A percentile compares a stretch with the other conserved stretches of the same genome.
phyloP scores from a whole-genome alignment of 2,797 vertebrate genomes.

The Enteromius argenteus region DNA sequence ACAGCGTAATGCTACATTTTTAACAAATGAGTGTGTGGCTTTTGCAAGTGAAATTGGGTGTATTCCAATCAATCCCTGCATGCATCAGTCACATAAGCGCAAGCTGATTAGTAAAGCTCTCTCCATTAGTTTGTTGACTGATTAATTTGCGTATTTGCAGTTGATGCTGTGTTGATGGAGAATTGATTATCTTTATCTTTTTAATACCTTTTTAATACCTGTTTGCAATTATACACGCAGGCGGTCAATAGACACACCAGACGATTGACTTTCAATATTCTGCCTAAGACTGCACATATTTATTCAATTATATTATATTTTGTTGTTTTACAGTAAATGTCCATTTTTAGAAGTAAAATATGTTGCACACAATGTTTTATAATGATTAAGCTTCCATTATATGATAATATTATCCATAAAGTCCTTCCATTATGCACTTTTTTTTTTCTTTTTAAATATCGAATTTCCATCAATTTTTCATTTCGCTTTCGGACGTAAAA shows the following conservation, averaged over 20 bases:
- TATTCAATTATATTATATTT: neutral
- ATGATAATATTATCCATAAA: too few species aligned
- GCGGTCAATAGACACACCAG: neutral
- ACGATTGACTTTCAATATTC: neutral
- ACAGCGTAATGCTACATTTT: neutral
- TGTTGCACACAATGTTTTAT: too few species aligned
- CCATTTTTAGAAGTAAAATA: too few species aligned
- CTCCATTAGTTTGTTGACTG: neutral
- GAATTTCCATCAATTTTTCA: too few species aligned
- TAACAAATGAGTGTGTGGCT: neutral
- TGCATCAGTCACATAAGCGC: conserved; percentile 5
- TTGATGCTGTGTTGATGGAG: neutral
- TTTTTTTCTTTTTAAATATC: too few species aligned
- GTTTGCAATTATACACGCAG: neutral
- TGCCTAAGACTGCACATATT: neutral
- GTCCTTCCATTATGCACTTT: too few species aligned
- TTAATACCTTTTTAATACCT: conserved; percentile 5
- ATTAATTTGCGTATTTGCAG: conserved; percentile 8
- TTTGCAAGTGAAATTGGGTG: neutral
- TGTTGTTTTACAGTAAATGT: too few species aligned
- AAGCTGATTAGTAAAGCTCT: neutral
- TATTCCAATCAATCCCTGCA: conserved; percentile 4
- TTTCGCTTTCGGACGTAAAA: too few species aligned
- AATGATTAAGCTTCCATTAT: too few species aligned
- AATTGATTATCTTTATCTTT: conserved; percentile 3